Percentiles rank a stretch among this genome's conserved stretches.
phyloP scores from a whole-genome alignment of 2,113 vertebrate species.

The Engystomops pustulosus region DNA sequence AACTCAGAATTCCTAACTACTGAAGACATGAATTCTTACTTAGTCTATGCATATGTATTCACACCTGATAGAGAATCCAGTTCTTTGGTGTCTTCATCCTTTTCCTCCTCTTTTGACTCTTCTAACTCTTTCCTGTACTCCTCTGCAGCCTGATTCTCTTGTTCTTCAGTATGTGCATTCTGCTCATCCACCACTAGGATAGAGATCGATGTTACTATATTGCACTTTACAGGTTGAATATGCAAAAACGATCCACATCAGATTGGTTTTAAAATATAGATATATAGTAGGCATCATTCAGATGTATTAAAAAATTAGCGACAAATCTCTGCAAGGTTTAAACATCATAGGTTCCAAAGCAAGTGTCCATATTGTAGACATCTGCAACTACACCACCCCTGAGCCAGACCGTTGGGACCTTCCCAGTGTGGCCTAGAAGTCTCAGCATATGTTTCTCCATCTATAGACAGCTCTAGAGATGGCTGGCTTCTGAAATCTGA shows the following conservation, averaged over 20 bases:
- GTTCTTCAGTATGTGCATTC: conserved; percentile 82
- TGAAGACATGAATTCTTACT: neutral
- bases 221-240: neutral
- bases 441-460: no score
- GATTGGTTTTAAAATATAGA: neutral
- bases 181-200: conserved; percentile 91
- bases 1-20: neutral
- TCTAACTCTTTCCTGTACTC: conserved; percentile 87
- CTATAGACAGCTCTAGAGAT: no score
- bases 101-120: conserved; percentile 87
- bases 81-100: conserved; percentile 90
- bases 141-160: conserved; percentile 75
- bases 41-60: conserved; percentile 52
- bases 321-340: no score
- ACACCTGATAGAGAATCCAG: conserved; percentile 76
- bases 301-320: no score
- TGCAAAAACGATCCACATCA: neutral
- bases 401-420: no score
- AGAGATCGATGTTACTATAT: neutral
- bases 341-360: no score
- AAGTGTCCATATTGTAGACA: no score
- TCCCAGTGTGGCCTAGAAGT: no score
- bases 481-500: no score
- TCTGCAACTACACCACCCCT: no score
- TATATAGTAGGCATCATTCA: neutral